These are phyloP conservation scores for Drosophila subobscura DNA, from an alignment of 1,140 invertebrate species.

Conservation along the genomic window DNA sequence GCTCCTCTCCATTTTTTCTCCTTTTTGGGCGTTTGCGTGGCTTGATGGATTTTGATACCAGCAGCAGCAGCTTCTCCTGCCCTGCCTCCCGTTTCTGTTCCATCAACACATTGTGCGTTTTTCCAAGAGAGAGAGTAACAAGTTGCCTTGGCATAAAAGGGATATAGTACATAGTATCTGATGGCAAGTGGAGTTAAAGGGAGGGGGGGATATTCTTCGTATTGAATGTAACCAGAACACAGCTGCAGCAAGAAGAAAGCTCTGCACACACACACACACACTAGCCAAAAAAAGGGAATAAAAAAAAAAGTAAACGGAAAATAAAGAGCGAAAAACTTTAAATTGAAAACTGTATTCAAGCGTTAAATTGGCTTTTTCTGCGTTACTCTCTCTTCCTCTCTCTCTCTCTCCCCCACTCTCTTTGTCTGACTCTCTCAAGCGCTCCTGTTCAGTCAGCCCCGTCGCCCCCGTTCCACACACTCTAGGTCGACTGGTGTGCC, in stretches of 20 bases:
- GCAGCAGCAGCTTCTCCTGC: background rate
- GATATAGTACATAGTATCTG: slow-evolving; percentile 17
- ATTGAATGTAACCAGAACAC: slow-evolving; percentile 32
- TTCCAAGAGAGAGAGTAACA: slow-evolving; percentile 34
- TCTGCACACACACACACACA: slow-evolving; percentile 1
- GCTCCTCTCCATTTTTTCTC: slow-evolving; percentile 13
- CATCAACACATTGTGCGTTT: slow-evolving; percentile 50
- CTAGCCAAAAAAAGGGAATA: background rate
- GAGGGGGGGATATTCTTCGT: slow-evolving; percentile 5
- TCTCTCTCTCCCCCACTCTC: background rate
- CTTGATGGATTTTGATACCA: slow-evolving; percentile 70
- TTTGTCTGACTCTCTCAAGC: background rate
- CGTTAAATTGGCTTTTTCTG: slow-evolving; percentile 80
- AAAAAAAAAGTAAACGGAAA: slow-evolving; percentile 22
- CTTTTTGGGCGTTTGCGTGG: slow-evolving; percentile 8
- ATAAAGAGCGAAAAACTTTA: slow-evolving; percentile 79
- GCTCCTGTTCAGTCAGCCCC: too few species aligned
- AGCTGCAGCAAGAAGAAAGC: slow-evolving; percentile 45
- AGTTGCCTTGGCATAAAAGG: slow-evolving; percentile 43
- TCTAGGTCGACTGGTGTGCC: background rate
- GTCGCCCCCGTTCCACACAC: background rate
- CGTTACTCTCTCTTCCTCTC: slow-evolving; percentile 42
- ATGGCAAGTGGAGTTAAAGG: background rate
- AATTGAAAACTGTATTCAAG: slow-evolving; percentile 82
- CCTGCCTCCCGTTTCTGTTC: background rate